phyloP scores from a whole-genome alignment of 1,140 invertebrate genomes.

The Aphaenogaster rudis region DNA sequence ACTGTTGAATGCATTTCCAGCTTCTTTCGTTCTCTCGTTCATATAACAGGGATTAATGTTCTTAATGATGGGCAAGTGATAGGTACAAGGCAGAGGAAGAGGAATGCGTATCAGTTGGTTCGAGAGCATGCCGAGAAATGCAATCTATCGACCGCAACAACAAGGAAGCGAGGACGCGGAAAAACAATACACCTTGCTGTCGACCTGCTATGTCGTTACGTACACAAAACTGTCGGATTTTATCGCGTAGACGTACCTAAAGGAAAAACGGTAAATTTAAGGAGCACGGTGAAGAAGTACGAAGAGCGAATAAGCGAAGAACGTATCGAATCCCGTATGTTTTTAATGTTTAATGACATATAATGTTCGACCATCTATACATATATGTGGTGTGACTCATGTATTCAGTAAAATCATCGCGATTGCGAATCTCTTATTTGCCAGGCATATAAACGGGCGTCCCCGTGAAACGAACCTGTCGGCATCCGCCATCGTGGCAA shows the following conservation, averaged over 20 bases:
- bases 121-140: constrained; percentile 70
- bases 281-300: neutral
- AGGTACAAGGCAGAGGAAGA: constrained; percentile 40
- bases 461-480: neutral
- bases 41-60: constrained; percentile 54
- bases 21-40: neutral
- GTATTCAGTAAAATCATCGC: constrained; percentile 28
- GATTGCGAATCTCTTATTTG: constrained; percentile 46
- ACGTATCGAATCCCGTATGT: neutral
- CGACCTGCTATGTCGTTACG: constrained; percentile 15
- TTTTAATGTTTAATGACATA: neutral
- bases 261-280: constrained; percentile 5
- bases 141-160: constrained; percentile 76
- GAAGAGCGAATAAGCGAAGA: neutral
- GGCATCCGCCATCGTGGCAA: constrained; percentile 32
- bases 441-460: neutral
- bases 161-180: constrained; percentile 75
- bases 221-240: constrained; percentile 47
- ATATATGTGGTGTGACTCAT: neutral
- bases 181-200: constrained; percentile 70
- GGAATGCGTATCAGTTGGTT: constrained; percentile 68
- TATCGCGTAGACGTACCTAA: neutral
- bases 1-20: neutral
- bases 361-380: no score
- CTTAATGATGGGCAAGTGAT: constrained; percentile 46